Percentiles rank a stretch among this genome's conserved stretches.
Evolutionary conservation across 1,140 invertebrate species (phyloP).

Genomic region (Bombus haemorrhoidalis): DNA sequence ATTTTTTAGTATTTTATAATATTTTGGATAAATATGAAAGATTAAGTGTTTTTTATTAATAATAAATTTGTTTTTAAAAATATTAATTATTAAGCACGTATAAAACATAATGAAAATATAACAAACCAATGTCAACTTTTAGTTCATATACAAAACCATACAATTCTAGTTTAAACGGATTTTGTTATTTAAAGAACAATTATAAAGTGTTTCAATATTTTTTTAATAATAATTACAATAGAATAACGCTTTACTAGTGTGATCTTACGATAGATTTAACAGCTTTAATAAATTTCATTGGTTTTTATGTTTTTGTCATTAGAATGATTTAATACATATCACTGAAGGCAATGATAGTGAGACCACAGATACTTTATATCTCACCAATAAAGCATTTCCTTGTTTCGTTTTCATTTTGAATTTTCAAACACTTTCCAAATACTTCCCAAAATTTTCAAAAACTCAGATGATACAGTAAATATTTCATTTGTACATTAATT

Average conservation of each 20-base stretch:
- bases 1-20: conserved; percentile 1
- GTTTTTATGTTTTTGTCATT: background rate
- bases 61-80: conserved; percentile 14
- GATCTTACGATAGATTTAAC: background rate
- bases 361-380: conserved; percentile 28
- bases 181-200: conserved; percentile 5
- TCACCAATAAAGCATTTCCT: conserved; percentile 5
- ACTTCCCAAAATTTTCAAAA: too few relatives aligned
- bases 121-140: conserved; percentile 23
- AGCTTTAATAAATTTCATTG: background rate
- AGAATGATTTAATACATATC: background rate
- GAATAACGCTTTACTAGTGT: background rate
- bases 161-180: background rate
- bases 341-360: background rate
- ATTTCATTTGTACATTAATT: conserved; percentile 4
- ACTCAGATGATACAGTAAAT: background rate
- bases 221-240: background rate
- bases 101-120: conserved; percentile 42
- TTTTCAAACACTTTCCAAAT: background rate
- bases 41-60: conserved; percentile 14
- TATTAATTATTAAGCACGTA: background rate
- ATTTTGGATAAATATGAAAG: background rate
- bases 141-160: background rate
- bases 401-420: conserved; percentile 15
- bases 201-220: background rate